Evolutionary conservation across 2,797 vertebrate species (phyloP).

Genomic region (Decapterus maruadsi): DNA sequence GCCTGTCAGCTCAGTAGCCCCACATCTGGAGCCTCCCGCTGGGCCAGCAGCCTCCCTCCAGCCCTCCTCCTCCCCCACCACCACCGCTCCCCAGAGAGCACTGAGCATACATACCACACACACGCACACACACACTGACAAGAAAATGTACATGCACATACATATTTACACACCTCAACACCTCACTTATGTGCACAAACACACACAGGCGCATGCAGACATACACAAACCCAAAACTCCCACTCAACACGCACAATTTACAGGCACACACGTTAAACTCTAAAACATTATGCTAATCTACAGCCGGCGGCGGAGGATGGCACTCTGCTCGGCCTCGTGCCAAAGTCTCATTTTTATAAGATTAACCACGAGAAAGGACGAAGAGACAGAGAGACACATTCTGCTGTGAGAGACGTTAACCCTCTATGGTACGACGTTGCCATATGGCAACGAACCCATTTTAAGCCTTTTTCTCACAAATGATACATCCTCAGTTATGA

Average conservation of each 20-base stretch:
- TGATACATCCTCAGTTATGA: too few relatives aligned
- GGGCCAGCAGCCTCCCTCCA: constrained; percentile 76
- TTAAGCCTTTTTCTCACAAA: too few relatives aligned
- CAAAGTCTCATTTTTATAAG: constrained; percentile 82
- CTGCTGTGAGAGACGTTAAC: constrained; percentile 24
- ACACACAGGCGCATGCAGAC: not conserved
- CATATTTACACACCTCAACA: constrained; percentile 27
- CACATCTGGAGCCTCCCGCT: constrained; percentile 88
- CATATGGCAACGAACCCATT: too few relatives aligned
- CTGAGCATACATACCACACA: constrained; percentile 48
- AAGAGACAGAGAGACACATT: constrained; percentile 27
- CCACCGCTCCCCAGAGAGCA: constrained; percentile 73
- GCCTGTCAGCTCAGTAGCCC: constrained; percentile 84
- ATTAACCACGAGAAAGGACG: constrained; percentile 73
- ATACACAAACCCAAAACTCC: constrained; percentile 31
- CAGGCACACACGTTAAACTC: constrained; percentile 62
- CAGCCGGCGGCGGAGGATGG: constrained; percentile 76
- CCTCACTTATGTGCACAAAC: constrained; percentile 16
- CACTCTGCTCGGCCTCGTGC: constrained; percentile 78
- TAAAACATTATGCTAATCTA: constrained; percentile 81
- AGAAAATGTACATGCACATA: constrained; percentile 20
- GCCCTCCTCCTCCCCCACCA: constrained; percentile 64
- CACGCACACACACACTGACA: constrained; percentile 21
- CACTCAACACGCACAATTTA: constrained; percentile 42
- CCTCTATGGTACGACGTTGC: too few relatives aligned